Percentiles rank a stretch among this genome's conserved stretches.
Evolutionary conservation across 2,113 vertebrate genomes (phyloP).

Genomic region (Triplophysa siluroides): DNA sequence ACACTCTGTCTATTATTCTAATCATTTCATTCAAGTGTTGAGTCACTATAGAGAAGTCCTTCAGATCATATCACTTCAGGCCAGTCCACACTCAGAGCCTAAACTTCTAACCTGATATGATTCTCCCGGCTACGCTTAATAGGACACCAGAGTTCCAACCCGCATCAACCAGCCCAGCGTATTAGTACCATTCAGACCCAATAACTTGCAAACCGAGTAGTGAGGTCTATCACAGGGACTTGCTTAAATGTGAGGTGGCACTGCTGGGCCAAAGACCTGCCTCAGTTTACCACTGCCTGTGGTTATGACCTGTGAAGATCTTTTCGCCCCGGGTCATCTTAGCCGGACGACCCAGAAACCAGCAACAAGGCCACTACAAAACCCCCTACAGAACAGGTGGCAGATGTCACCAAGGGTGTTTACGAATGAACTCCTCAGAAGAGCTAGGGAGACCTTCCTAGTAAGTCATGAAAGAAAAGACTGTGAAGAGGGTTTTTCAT

Average conservation of each 20-base stretch:
- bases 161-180: constrained; percentile 68
- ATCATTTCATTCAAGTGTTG: constrained; percentile 51
- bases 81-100: constrained; percentile 59
- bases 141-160: constrained; percentile 76
- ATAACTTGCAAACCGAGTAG: constrained; percentile 62
- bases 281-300: constrained; percentile 69
- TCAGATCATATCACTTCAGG: constrained; percentile 64
- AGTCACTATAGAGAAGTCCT: constrained; percentile 49
- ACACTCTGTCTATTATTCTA: constrained; percentile 41
- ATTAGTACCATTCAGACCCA: constrained; percentile 69
- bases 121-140: constrained; percentile 72
- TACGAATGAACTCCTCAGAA: not conserved
- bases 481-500: not conserved
- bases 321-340: constrained; percentile 57
- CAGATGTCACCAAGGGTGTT: constrained; percentile 32
- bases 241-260: constrained; percentile 72
- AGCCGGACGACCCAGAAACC: constrained; percentile 55
- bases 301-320: constrained; percentile 55
- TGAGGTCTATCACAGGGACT: constrained; percentile 60
- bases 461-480: not conserved
- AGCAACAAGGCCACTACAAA: constrained; percentile 16
- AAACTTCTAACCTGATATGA: constrained; percentile 75
- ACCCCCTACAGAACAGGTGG: constrained; percentile 44
- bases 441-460: not conserved
- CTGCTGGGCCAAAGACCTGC: constrained; percentile 71